phyloP scores from a whole-genome alignment of 2,113 vertebrate genomes.

The Alethe castanea region DNA sequence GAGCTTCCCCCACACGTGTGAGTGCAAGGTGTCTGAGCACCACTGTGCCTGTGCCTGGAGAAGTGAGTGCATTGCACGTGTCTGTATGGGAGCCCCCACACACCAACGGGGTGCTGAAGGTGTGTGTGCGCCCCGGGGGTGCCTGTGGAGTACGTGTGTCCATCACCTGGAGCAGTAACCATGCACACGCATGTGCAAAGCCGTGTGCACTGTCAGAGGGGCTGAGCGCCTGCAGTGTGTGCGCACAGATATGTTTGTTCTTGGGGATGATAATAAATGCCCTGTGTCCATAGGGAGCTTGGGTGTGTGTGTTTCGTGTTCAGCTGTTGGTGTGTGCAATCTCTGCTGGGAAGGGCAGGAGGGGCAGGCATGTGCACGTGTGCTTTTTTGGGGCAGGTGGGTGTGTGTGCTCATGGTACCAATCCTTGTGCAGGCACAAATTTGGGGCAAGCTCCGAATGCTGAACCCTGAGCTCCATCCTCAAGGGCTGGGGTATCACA shows the following conservation, averaged over 20 bases:
- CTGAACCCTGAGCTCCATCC: background rate
- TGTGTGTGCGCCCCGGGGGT: rapidly evolving
- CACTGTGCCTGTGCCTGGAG: rapidly evolving
- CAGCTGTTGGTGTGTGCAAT: background rate
- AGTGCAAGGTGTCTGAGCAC: too few relatives aligned
- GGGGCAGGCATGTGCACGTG: rapidly evolving
- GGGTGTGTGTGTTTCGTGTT: background rate
- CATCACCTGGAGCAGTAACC: rapidly evolving
- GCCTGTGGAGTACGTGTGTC: rapidly evolving
- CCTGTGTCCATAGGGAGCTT: rapidly evolving
- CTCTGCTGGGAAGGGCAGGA: background rate
- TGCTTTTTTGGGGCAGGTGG: rapidly evolving
- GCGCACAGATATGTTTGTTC: rapidly evolving
- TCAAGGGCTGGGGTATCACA: background rate
- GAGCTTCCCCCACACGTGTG: rapidly evolving
- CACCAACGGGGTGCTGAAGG: too few relatives aligned
- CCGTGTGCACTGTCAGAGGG: rapidly evolving
- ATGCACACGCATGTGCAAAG: rapidly evolving
- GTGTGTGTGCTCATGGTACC: background rate
- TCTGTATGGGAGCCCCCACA: background rate
- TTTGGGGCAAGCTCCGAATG: background rate
- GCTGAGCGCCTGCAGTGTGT: rapidly evolving
- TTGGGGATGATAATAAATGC: background rate
- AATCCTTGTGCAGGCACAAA: rapidly evolving
- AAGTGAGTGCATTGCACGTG: rapidly evolving